phyloP scores from a whole-genome alignment of 2,888 invertebrate species.

The Arrhopalites spinosus region DNA sequence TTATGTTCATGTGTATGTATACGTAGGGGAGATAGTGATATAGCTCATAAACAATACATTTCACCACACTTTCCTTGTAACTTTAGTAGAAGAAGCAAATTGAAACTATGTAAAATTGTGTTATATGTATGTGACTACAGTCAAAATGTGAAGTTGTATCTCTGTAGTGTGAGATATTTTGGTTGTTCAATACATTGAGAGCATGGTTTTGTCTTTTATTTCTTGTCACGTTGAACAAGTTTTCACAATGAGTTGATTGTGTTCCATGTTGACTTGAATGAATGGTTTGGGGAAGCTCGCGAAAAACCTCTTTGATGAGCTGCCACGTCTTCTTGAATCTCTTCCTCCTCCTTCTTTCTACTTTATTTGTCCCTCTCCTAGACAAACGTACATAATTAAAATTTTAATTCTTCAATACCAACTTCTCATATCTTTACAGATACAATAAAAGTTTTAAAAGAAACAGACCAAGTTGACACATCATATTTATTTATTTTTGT shows the following conservation, averaged over 20 bases:
- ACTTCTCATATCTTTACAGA: not conserved
- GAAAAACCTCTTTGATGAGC: not conserved
- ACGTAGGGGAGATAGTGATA: too few relatives aligned
- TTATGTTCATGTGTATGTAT: not conserved
- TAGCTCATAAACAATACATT: too few relatives aligned
- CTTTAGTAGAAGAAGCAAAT: too few relatives aligned
- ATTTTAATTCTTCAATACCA: conserved; percentile 6
- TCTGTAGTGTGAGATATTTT: too few relatives aligned
- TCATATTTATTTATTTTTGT: too few relatives aligned
- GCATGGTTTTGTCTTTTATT: conserved; percentile 6
- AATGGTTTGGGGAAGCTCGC: not conserved
- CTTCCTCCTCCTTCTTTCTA: not conserved
- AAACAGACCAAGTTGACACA: too few relatives aligned
- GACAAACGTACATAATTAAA: conserved; percentile 9
- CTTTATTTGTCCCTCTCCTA: not conserved
- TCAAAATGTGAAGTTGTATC: conserved; percentile 11
- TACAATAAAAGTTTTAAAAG: too few relatives aligned
- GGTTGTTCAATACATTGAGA: too few relatives aligned
- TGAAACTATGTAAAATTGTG: not conserved
- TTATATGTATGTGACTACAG: not conserved
- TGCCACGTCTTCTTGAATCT: not conserved
- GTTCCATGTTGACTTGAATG: not conserved
- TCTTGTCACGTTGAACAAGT: conserved; percentile 31
- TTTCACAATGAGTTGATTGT: conserved; percentile 22
- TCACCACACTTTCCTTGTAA: too few relatives aligned